A percentile compares a stretch with the other conserved stretches of the same genome.
phyloP scores from a whole-genome alignment of 1,140 invertebrate species.

The Gonioctena quinquepunctata region DNA sequence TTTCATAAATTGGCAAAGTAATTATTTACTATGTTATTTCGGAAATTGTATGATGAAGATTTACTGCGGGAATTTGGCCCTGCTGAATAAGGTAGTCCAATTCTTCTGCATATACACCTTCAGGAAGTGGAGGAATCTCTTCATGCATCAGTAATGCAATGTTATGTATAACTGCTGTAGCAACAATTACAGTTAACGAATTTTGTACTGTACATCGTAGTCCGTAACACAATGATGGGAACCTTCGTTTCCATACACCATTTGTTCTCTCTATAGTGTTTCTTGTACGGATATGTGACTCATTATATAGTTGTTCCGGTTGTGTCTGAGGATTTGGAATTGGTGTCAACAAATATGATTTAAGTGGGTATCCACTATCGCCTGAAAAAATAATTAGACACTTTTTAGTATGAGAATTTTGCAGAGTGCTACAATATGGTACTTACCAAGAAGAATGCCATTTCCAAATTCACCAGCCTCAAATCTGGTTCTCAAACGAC shows the following conservation, averaged over 20 bases:
- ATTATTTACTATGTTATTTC: too few species aligned
- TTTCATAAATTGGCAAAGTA: too few species aligned
- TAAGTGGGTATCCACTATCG: constrained; percentile 19
- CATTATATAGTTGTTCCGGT: constrained; percentile 12
- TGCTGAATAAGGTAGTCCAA: background rate
- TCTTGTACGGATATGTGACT: constrained; percentile 8
- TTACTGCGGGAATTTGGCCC: background rate
- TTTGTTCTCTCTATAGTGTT: constrained; percentile 16
- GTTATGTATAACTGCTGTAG: constrained; percentile 4
- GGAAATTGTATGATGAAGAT: too few species aligned
- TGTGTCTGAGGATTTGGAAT: constrained; percentile 2
- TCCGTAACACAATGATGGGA: constrained; percentile 10
- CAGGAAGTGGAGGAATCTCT: background rate
- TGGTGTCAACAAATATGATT: constrained; percentile 23
- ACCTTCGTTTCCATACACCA: constrained; percentile 20
- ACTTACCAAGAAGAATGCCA: constrained; percentile 5
- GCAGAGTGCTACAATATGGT: too few species aligned
- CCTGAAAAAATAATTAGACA: constrained; percentile 23
- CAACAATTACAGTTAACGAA: background rate
- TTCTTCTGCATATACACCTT: background rate
- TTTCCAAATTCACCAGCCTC: constrained; percentile 7
- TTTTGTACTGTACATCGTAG: background rate
- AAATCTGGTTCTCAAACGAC: constrained; percentile 8
- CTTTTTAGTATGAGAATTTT: too few species aligned
- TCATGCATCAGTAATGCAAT: constrained; percentile 11